Percentiles rank a stretch among this genome's conserved stretches.
Evolutionary conservation across 2,888 invertebrate genomes (phyloP).

Genomic region (Plusia festucae): DNA sequence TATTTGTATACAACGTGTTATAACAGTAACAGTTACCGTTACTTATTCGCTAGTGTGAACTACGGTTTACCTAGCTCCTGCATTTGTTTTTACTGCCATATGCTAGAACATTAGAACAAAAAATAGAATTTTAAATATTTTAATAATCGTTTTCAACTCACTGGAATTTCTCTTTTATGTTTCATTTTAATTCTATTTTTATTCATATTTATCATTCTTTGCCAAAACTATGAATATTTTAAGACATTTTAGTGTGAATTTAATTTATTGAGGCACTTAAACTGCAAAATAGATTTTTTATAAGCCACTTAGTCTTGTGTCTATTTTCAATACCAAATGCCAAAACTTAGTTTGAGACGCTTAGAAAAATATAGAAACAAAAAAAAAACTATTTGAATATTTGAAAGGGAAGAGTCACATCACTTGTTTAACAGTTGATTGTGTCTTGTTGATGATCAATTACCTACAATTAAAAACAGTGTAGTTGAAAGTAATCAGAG

Average conservation of each 20-base stretch:
- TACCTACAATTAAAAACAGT: background rate
- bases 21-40: slow-evolving; percentile 59
- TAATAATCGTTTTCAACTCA: slow-evolving; percentile 44
- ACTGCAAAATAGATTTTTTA: background rate
- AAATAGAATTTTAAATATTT: slow-evolving; percentile 42
- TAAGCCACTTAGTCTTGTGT: background rate
- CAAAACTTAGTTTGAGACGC: too few relatives aligned
- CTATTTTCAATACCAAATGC: too few relatives aligned
- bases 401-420: too few relatives aligned
- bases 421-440: too few relatives aligned
- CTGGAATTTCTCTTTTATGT: background rate
- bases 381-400: too few relatives aligned
- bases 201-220: background rate
- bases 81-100: slow-evolving; percentile 56
- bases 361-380: too few relatives aligned
- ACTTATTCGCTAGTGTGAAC: slow-evolving; percentile 60
- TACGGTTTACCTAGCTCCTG: slow-evolving; percentile 56
- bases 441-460: background rate
- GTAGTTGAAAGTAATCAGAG: background rate
- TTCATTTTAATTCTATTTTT: background rate
- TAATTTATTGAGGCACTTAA: background rate
- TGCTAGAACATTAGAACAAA: slow-evolving; percentile 40
- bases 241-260: background rate
- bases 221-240: background rate
- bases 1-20: slow-evolving; percentile 58